These are phyloP conservation scores for Ischnura elegans DNA, from an alignment of 2,888 invertebrate genomes.

Conservation along the genomic window DNA sequence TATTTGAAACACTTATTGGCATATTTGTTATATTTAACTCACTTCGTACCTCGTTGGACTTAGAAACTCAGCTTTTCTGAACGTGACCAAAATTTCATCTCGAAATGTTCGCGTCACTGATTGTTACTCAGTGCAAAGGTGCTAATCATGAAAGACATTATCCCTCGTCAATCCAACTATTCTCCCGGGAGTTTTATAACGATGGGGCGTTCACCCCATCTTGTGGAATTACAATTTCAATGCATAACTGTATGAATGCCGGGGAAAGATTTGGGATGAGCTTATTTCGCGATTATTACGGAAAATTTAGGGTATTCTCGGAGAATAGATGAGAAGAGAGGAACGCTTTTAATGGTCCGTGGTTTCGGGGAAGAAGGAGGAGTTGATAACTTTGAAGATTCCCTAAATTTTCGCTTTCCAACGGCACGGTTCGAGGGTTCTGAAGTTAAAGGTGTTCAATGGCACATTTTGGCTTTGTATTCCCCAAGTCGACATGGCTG, in stretches of 20 bases:
- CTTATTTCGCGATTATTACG: neutral
- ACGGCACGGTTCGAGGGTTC: neutral
- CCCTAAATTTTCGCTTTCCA: neutral
- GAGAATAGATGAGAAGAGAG: neutral
- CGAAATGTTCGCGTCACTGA: neutral
- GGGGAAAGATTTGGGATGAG: neutral
- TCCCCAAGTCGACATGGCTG: neutral
- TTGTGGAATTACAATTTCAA: neutral
- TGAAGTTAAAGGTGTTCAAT: neutral
- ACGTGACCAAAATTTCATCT: too few relatives aligned
- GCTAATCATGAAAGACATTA: neutral
- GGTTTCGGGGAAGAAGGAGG: neutral
- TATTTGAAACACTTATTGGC: too few relatives aligned
- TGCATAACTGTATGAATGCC: neutral
- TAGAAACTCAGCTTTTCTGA: too few relatives aligned
- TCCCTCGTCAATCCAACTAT: neutral
- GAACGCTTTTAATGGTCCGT: neutral
- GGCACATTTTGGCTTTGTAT: neutral
- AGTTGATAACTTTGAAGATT: neutral
- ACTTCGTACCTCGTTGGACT: too few relatives aligned
- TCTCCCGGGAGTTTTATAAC: neutral
- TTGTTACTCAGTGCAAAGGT: neutral
- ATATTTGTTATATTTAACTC: too few relatives aligned
- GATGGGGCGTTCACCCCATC: neutral
- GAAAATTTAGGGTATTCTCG: neutral